Percentiles rank a stretch among this genome's conserved stretches.
Evolutionary conservation across 2,888 invertebrate genomes (phyloP).

Genomic region (Aethes cnicana): DNA sequence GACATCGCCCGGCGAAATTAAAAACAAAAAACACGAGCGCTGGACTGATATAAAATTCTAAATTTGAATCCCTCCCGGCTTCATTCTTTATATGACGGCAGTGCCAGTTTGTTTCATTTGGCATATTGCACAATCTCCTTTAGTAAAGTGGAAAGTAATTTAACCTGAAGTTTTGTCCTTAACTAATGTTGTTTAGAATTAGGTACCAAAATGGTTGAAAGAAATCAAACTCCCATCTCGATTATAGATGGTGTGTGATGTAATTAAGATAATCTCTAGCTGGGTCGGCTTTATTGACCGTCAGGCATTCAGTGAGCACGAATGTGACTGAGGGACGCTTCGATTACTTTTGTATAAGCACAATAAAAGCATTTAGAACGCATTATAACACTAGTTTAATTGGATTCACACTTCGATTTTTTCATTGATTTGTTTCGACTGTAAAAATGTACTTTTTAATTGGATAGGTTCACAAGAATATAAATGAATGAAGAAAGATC

Average conservation of each 20-base stretch:
- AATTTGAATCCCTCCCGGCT: conserved; percentile 66
- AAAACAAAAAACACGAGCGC: conserved; percentile 54
- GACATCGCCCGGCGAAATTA: conserved; percentile 62
- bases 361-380: conserved; percentile 16
- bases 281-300: conserved; percentile 33
- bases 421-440: background rate
- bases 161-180: background rate
- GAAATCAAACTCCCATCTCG: conserved; percentile 36
- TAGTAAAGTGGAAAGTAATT: background rate
- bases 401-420: conserved; percentile 17
- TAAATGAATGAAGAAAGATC: too few relatives aligned
- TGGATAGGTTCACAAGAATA: too few relatives aligned
- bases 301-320: conserved; percentile 24
- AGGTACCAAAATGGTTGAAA: conserved; percentile 3
- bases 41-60: conserved; percentile 77
- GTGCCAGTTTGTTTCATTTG: conserved; percentile 41
- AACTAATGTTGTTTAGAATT: background rate
- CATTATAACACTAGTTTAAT: too few relatives aligned
- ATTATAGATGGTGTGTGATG: conserved; percentile 43
- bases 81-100: conserved; percentile 47
- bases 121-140: background rate
- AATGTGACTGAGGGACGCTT: conserved; percentile 13
- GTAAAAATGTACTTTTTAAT: too few relatives aligned
- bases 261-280: conserved; percentile 48
- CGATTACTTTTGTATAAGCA: conserved; percentile 18